Conservation (phyloP, 2,113 vertebrate species). For the Scomber colias region DNA sequence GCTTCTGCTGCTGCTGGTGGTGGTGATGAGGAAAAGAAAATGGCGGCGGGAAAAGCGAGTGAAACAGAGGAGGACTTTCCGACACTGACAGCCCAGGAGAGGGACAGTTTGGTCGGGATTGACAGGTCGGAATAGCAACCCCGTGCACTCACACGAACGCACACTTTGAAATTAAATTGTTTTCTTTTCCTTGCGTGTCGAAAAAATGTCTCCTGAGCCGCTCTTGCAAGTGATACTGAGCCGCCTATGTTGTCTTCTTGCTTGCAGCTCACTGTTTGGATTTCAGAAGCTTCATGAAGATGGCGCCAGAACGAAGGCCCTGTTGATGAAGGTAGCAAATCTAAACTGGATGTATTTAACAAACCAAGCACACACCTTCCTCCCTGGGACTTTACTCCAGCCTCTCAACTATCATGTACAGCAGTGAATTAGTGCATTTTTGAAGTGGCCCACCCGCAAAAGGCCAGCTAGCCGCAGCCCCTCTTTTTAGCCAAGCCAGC, state of each 20-base stretch:
- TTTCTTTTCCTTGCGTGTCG: conserved; percentile 35
- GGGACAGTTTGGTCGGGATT: conserved; percentile 91
- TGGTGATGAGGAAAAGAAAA: conserved; percentile 99
- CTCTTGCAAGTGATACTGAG: conserved; percentile 78
- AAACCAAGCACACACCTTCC: neutral
- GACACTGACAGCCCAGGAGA: conserved; percentile 95
- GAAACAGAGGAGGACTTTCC: conserved; percentile 98
- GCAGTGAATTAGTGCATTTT: conserved; percentile 30
- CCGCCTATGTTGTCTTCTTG: conserved; percentile 85
- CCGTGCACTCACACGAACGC: conserved; percentile 49
- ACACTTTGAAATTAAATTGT: conserved; percentile 39
- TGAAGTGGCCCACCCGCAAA: conserved; percentile 61
- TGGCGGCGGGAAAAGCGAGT: conserved; percentile 99
- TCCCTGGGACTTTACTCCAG: neutral
- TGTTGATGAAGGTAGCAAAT: conserved; percentile 92
- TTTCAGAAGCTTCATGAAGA: conserved; percentile 99
- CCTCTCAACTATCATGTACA: neutral
- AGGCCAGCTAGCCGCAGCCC: conserved; percentile 77
- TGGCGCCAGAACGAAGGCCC: conserved; percentile 99
- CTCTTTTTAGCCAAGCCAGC: conserved; percentile 58
- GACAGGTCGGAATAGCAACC: conserved; percentile 89
- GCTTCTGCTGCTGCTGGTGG: conserved; percentile 88
- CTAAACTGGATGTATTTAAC: conserved; percentile 27
- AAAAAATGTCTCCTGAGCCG: conserved; percentile 46
- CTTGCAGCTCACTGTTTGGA: conserved; percentile 94